Evolutionary conservation across 2,888 invertebrate species (phyloP).

Genomic region (Boloria selene): DNA sequence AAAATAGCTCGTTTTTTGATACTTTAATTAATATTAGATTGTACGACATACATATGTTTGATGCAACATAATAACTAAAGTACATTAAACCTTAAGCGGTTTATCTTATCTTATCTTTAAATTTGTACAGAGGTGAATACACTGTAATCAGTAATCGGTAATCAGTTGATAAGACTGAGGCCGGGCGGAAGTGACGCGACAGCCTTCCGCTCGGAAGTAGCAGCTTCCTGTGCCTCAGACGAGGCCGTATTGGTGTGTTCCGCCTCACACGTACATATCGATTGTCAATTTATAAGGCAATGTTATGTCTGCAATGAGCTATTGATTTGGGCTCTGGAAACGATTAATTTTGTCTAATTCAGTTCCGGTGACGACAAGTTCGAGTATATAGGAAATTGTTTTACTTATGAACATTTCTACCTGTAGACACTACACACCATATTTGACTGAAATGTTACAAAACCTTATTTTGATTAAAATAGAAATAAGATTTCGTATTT

Average conservation of each 20-base stretch:
- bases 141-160: constrained; percentile 21
- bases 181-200: constrained; percentile 59
- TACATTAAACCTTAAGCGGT: constrained; percentile 1
- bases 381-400: background rate
- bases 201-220: constrained; percentile 72
- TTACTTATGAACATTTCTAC: too few relatives aligned
- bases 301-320: constrained; percentile 6
- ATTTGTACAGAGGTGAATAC: constrained; percentile 31
- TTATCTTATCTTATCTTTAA: constrained; percentile 18
- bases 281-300: constrained; percentile 14
- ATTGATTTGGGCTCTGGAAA: constrained; percentile 8
- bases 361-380: constrained; percentile 7
- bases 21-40: too few relatives aligned
- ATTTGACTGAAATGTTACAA: too few relatives aligned
- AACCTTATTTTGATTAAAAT: too few relatives aligned
- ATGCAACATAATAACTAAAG: background rate
- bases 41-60: too few relatives aligned
- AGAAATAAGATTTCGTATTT: too few relatives aligned
- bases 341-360: constrained; percentile 9
- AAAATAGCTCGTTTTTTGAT: too few relatives aligned
- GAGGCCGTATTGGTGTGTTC: constrained; percentile 51
- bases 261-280: constrained; percentile 25
- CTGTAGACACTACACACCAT: too few relatives aligned
- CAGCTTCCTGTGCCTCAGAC: constrained; percentile 59
- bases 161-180: constrained; percentile 25